phyloP scores from a whole-genome alignment of 2,797 vertebrate species.

The Parauchenoglanis ngamensis region DNA sequence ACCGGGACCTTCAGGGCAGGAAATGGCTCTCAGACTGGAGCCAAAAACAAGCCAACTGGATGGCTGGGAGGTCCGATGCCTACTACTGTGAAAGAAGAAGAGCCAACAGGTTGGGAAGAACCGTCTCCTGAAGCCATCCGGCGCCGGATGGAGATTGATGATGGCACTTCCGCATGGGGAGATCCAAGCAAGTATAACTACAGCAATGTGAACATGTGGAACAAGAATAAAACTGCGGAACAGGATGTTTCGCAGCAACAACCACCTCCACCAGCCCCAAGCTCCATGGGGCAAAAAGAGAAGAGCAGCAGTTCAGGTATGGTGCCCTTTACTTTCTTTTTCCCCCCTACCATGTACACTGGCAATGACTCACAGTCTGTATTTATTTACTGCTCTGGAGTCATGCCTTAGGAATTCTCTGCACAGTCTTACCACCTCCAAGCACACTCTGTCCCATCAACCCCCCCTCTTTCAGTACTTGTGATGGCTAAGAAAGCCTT shows the following conservation, averaged over 20 bases:
- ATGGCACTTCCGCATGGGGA: slow-evolving; percentile 96
- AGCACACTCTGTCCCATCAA: slow-evolving; percentile 14
- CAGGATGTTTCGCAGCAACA: slow-evolving; percentile 75
- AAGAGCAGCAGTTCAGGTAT: slow-evolving; percentile 76
- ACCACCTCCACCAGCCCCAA: slow-evolving; percentile 67
- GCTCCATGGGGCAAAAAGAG: slow-evolving; percentile 75
- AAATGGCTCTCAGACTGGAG: slow-evolving; percentile 49
- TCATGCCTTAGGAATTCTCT: slow-evolving; percentile 76
- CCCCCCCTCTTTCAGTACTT: slow-evolving; percentile 18
- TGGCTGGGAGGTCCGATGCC: slow-evolving; percentile 91
- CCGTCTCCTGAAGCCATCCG: slow-evolving; percentile 94
- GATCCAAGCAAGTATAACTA: slow-evolving; percentile 90
- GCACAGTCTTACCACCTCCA: slow-evolving; percentile 62
- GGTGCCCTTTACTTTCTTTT: slow-evolving; percentile 49
- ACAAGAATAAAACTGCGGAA: slow-evolving; percentile 83
- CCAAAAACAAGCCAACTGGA: slow-evolving; percentile 80
- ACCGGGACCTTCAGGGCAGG: slow-evolving; percentile 80
- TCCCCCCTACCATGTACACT: background rate
- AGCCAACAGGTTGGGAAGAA: slow-evolving; percentile 93
- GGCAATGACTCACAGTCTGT: slow-evolving; percentile 35
- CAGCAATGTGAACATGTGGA: slow-evolving; percentile 93
- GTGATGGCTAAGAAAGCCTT: slow-evolving; percentile 1
- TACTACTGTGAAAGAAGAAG: slow-evolving; percentile 79
- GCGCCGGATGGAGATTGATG: slow-evolving; percentile 94
- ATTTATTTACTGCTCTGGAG: slow-evolving; percentile 56